Conservation (phyloP, 2,797 vertebrate genomes). For the Spheniscus humboldti region DNA sequence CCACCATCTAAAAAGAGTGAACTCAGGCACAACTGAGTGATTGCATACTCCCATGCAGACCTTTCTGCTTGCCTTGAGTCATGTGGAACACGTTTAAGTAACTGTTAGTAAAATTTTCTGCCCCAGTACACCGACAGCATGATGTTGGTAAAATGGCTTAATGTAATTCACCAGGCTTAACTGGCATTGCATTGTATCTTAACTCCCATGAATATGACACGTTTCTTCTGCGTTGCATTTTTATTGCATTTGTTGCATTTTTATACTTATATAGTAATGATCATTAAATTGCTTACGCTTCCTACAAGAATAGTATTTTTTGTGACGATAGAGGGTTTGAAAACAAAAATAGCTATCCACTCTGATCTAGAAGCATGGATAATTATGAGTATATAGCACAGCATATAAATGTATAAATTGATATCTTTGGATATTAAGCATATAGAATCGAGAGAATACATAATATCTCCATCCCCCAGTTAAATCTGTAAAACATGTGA, state of each 20-base stretch:
- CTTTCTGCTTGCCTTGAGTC: not conserved
- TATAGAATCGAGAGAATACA: not conserved
- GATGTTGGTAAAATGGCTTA: not conserved
- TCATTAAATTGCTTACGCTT: not conserved
- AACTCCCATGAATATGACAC: not conserved
- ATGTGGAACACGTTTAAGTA: not conserved
- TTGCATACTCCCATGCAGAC: not conserved
- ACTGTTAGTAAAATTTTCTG: not conserved
- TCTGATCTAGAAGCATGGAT: not conserved
- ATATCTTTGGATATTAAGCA: not conserved
- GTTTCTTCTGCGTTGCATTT: not conserved
- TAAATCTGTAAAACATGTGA: not conserved
- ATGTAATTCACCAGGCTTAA: not conserved
- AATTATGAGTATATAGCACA: not conserved
- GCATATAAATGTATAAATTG: not conserved
- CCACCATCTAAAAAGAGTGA: not conserved
- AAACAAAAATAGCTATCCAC: not conserved
- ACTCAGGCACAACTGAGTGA: not conserved
- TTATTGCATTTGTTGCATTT: not conserved
- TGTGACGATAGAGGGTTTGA: not conserved
- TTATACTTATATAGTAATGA: not conserved
- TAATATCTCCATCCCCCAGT: not conserved
- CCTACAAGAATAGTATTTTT: not conserved
- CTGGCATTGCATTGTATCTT: not conserved
- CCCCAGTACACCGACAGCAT: not conserved